phyloP scores from a whole-genome alignment of 2,113 vertebrate species.

The Gracilinanus agilis region DNA sequence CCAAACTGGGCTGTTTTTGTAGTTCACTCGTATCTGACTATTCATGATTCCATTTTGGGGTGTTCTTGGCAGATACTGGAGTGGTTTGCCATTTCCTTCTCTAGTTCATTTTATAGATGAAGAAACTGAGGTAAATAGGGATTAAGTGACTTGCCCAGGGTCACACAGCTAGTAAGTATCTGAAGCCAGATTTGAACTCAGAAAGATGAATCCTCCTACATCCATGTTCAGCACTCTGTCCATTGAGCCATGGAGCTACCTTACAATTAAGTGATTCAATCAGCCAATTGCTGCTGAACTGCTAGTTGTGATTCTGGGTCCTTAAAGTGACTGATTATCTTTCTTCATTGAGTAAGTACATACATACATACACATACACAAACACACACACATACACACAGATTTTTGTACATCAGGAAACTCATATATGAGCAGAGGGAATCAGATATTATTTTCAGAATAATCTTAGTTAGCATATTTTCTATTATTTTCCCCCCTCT shows the following conservation, averaged over 20 bases:
- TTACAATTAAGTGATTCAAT: background rate
- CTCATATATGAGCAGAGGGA: background rate
- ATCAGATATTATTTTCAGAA: background rate
- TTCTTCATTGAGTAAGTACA: background rate
- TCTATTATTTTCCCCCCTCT: background rate
- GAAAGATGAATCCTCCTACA: no score
- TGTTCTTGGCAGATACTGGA: no score
- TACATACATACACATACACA: background rate
- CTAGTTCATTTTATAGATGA: no score
- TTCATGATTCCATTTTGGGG: no score
- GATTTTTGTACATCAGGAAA: background rate
- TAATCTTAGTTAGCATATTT: background rate
- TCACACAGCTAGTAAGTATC: no score
- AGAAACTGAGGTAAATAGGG: no score
- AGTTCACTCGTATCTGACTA: no score
- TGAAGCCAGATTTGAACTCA: no score
- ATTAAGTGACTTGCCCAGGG: no score
- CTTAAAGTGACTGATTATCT: background rate
- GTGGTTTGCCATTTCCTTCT: no score
- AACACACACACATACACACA: background rate
- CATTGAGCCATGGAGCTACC: background rate
- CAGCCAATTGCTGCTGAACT: background rate
- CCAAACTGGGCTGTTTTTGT: background rate
- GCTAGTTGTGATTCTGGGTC: slow-evolving; percentile 6
- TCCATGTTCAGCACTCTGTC: no score